These are phyloP conservation scores for Ivindomyrus marchei DNA, from an alignment of 2,113 vertebrate genomes.

Conservation along the genomic window DNA sequence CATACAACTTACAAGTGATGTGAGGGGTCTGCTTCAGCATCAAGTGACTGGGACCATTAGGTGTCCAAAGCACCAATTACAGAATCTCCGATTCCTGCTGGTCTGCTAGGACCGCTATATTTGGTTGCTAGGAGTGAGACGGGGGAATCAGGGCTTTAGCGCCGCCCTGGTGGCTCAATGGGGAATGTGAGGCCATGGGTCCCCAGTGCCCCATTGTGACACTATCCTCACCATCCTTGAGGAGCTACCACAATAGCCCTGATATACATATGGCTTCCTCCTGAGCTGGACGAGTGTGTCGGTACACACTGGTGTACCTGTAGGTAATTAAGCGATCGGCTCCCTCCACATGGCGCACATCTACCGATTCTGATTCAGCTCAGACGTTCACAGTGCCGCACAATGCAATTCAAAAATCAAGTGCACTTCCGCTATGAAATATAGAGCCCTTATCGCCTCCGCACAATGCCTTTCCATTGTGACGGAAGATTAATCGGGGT, in stretches of 20 bases:
- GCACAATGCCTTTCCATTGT: background rate
- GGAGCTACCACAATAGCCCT: background rate
- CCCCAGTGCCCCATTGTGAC: background rate
- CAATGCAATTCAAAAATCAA: background rate
- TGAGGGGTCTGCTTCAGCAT: background rate
- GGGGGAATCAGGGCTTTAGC: background rate
- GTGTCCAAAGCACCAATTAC: background rate
- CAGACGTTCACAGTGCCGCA: background rate
- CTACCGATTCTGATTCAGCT: background rate
- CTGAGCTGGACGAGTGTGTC: background rate
- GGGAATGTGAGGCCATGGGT: background rate
- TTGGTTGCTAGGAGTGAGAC: background rate
- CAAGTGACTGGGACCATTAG: background rate
- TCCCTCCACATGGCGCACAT: background rate
- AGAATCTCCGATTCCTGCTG: background rate
- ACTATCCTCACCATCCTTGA: background rate
- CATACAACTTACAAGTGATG: background rate
- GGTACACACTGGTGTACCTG: background rate
- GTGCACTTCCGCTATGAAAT: background rate
- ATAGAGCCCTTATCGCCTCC: conserved; percentile 2
- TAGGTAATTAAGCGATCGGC: background rate
- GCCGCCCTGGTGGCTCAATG: background rate
- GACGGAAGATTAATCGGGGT: background rate
- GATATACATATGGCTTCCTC: background rate
- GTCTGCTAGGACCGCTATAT: background rate